phyloP scores from a whole-genome alignment of 2,797 vertebrate genomes.

The Sphenodon punctatus region DNA sequence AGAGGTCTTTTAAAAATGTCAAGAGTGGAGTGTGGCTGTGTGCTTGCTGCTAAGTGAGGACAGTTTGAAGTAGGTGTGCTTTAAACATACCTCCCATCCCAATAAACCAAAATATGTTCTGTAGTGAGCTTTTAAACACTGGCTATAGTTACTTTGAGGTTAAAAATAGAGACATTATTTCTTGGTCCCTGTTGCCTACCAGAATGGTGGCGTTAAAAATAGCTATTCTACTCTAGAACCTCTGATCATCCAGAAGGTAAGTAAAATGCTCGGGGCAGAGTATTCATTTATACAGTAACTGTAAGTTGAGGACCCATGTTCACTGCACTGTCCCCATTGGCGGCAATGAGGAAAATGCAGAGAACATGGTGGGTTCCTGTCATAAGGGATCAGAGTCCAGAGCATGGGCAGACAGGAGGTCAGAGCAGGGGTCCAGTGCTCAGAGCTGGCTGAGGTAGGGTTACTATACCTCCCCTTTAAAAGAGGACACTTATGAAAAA shows the following conservation, averaged over 20 bases:
- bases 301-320: no score
- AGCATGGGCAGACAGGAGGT: not conserved
- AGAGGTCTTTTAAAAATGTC: conserved; percentile 57
- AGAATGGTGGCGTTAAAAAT: conserved; percentile 64
- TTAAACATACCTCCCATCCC: conserved; percentile 55
- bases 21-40: conserved; percentile 42
- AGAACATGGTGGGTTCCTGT: no score
- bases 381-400: no score
- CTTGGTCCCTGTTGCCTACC: conserved; percentile 51
- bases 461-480: no score
- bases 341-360: no score
- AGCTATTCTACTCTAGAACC: conserved; percentile 40
- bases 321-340: no score
- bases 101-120: conserved; percentile 56
- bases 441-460: no score
- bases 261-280: conserved; percentile 53
- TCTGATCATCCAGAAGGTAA: conserved; percentile 45
- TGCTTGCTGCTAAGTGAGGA: conserved; percentile 46
- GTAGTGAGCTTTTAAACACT: conserved; percentile 57
- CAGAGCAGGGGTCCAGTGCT: no score
- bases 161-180: conserved; percentile 65
- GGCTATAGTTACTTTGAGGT: conserved; percentile 52
- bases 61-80: conserved; percentile 44
- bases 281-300: conserved; percentile 52
- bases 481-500: no score